Evolutionary conservation across 2,797 vertebrate genomes (phyloP).

Genomic region (Anas bernieri): DNA sequence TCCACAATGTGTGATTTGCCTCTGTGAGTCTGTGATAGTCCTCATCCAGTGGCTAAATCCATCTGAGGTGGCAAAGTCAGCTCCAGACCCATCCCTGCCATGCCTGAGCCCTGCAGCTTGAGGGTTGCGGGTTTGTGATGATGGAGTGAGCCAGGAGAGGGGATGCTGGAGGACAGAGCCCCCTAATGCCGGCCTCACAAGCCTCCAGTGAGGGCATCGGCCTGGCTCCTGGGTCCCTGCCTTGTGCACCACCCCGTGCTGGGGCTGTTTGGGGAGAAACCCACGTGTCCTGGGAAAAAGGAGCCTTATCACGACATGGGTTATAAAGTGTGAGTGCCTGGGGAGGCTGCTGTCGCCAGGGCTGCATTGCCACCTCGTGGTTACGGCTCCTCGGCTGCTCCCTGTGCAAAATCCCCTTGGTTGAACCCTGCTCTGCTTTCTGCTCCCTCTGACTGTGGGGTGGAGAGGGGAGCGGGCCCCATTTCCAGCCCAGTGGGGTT

Average conservation of each 20-base stretch:
- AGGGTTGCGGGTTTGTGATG: too few species aligned
- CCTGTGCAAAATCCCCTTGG: fast-evolving
- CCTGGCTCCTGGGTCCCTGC: neutral
- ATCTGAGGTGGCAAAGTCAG: too few species aligned
- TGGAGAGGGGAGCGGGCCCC: fast-evolving
- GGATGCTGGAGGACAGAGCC: neutral
- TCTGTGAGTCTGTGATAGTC: too few species aligned
- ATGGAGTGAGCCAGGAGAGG: neutral
- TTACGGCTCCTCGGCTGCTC: fast-evolving
- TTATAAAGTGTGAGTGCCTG: fast-evolving
- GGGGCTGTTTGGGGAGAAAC: neutral
- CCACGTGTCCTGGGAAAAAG: fast-evolving
- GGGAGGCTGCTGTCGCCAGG: neutral
- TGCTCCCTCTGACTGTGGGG: fast-evolving
- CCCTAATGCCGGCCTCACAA: fast-evolving
- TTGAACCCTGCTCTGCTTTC: too few species aligned
- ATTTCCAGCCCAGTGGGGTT: neutral
- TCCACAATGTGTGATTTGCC: too few species aligned
- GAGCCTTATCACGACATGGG: fast-evolving
- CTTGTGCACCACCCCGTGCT: fast-evolving
- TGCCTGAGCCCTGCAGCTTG: too few species aligned
- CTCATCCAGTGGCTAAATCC: too few species aligned
- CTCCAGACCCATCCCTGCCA: too few species aligned
- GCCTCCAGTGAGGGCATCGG: fast-evolving
- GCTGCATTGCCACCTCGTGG: conserved; percentile 26